These are phyloP conservation scores for Pemphigus obesinymphae DNA, from an alignment of 1,140 invertebrate genomes.

Conservation along the genomic window DNA sequence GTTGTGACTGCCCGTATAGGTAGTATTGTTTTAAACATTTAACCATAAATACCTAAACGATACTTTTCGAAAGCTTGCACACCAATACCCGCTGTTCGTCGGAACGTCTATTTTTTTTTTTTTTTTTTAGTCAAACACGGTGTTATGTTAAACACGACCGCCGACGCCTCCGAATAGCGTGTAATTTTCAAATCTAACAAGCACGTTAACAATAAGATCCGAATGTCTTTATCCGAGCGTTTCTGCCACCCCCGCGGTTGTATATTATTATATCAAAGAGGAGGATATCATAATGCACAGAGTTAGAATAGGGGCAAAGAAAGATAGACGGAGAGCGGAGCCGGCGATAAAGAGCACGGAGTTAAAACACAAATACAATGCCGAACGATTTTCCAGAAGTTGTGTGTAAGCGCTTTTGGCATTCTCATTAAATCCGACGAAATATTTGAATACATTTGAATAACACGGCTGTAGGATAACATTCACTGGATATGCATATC, in stretches of 20 bases:
- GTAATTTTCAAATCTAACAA: background rate
- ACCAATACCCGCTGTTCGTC: too few relatives aligned
- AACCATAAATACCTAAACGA: too few relatives aligned
- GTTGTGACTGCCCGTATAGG: too few relatives aligned
- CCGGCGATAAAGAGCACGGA: background rate
- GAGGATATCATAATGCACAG: background rate
- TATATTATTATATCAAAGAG: slow-evolving; percentile 4
- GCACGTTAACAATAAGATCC: background rate
- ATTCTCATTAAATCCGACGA: slow-evolving; percentile 14
- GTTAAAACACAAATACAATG: slow-evolving; percentile 36
- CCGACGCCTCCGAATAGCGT: background rate
- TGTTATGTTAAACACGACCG: background rate
- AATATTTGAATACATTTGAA: slow-evolving; percentile 35
- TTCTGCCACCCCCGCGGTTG: background rate
- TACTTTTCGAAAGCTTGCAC: too few relatives aligned
- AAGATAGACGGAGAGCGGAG: background rate
- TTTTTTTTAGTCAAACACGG: too few relatives aligned
- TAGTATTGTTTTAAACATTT: too few relatives aligned
- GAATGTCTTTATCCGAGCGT: background rate
- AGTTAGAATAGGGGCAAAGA: too few relatives aligned
- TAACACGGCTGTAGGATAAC: background rate
- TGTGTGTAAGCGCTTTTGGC: slow-evolving; percentile 9
- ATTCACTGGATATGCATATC: background rate
- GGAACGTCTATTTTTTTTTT: too few relatives aligned
- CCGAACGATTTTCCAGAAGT: slow-evolving; percentile 23